These are phyloP conservation scores for Actinemys pallida DNA, from an alignment of 2,113 vertebrate genomes.

Conservation along the genomic window DNA sequence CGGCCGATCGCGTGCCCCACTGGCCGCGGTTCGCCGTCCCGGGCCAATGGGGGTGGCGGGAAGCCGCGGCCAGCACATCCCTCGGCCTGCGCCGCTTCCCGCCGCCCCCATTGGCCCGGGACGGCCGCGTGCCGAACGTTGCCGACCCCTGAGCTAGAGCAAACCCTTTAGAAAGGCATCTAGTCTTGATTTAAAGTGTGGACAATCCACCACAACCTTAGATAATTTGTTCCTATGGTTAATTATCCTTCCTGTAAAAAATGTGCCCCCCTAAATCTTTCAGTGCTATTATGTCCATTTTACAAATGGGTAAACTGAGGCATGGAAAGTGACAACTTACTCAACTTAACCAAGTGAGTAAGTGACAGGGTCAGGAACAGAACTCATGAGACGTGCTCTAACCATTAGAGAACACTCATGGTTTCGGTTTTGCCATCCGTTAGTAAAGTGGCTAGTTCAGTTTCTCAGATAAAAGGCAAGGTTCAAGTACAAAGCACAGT, in stretches of 20 bases:
- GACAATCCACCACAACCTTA: background rate
- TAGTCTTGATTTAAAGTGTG: background rate
- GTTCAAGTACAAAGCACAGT: constrained; percentile 72
- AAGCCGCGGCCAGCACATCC: too few species aligned
- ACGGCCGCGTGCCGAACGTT: too few species aligned
- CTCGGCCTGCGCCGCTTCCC: too few species aligned
- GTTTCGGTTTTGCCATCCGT: constrained; percentile 47
- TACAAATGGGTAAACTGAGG: background rate
- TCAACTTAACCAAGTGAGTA: accelerated
- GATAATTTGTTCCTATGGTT: background rate
- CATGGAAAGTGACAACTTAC: background rate
- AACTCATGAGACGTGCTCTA: background rate
- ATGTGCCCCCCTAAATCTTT: background rate
- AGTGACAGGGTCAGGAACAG: background rate
- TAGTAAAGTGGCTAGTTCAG: constrained; percentile 49
- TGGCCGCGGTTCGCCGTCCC: too few species aligned
- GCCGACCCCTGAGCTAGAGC: background rate
- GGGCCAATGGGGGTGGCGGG: too few species aligned
- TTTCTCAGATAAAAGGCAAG: constrained; percentile 59
- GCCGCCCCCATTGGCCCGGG: too few species aligned
- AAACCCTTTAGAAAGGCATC: background rate
- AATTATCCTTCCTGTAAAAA: background rate
- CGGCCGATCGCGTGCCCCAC: too few species aligned
- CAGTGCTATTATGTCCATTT: background rate
- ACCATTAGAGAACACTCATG: background rate